A percentile compares a stretch with the other conserved stretches of the same genome.
These are phyloP conservation scores for Eolophus roseicapilla DNA, from an alignment of 2,113 vertebrate species.

Conservation along the genomic window DNA sequence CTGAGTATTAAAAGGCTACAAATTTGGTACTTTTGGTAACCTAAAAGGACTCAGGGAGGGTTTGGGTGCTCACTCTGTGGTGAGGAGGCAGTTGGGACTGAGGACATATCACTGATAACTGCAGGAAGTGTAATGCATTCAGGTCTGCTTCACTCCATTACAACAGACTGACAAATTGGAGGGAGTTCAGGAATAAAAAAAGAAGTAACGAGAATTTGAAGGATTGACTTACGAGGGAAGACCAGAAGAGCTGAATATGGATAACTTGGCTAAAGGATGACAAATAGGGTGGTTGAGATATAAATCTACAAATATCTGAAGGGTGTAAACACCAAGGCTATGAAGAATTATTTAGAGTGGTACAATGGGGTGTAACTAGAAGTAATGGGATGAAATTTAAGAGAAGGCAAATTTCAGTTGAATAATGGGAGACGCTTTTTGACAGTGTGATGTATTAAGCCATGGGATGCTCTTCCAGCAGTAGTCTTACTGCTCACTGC, in stretches of 20 bases:
- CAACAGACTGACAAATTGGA: constrained; percentile 61
- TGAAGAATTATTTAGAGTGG: constrained; percentile 70
- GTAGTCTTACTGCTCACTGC: constrained; percentile 13
- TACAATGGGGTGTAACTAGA: constrained; percentile 71
- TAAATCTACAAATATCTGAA: constrained; percentile 72
- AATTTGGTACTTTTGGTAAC: not conserved
- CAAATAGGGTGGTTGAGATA: constrained; percentile 62
- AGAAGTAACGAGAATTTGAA: constrained; percentile 54
- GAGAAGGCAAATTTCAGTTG: constrained; percentile 69
- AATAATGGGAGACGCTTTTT: constrained; percentile 66
- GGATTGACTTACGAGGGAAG: constrained; percentile 65
- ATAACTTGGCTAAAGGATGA: constrained; percentile 71
- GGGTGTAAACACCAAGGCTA: constrained; percentile 71
- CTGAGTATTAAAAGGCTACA: not conserved
- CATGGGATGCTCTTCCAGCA: constrained; percentile 10
- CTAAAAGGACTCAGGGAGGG: not conserved
- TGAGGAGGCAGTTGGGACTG: not conserved
- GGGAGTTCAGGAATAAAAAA: constrained; percentile 40
- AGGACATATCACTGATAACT: not conserved
- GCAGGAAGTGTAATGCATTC: constrained; percentile 43
- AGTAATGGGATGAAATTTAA: constrained; percentile 72
- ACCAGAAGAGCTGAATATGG: constrained; percentile 66
- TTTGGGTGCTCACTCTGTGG: not conserved
- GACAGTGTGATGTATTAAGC: constrained; percentile 66
- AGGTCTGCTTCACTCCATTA: constrained; percentile 48